Evolutionary conservation across 2,888 invertebrate species (phyloP).

Genomic region (Andrena chrysosceles): DNA sequence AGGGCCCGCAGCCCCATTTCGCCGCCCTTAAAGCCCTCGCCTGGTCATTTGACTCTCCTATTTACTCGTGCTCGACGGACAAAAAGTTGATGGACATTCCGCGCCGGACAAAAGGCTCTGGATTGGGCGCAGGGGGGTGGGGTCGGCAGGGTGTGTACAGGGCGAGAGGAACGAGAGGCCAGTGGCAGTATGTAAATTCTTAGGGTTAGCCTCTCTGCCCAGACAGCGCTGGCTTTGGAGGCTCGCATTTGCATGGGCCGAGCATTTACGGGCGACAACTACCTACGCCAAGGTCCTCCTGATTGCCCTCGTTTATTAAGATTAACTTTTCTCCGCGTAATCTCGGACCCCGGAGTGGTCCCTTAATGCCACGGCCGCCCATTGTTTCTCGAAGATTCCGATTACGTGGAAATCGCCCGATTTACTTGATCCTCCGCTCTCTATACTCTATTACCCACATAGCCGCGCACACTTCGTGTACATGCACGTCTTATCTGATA

Average conservation of each 20-base stretch:
- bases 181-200: conserved; percentile 83
- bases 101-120: conserved; percentile 82
- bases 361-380: conserved; percentile 28
- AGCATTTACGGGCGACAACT: conserved; percentile 81
- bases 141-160: conserved; percentile 26
- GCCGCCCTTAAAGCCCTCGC: conserved; percentile 81
- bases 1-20: conserved; percentile 78
- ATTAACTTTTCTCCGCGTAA: conserved; percentile 84
- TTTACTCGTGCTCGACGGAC: conserved; percentile 82
- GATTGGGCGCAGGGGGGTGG: conserved; percentile 67
- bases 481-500: conserved; percentile 1
- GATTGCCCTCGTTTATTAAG: conserved; percentile 85
- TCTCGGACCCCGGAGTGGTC: conserved; percentile 67
- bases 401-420: conserved; percentile 37
- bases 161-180: conserved; percentile 50
- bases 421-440: not conserved
- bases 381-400: conserved; percentile 55
- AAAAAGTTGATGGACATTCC: conserved; percentile 85
- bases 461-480: not conserved
- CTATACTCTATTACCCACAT: no score
- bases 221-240: conserved; percentile 68
- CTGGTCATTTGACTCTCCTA: conserved; percentile 85
- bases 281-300: conserved; percentile 63
- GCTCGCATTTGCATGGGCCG: conserved; percentile 82
- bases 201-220: conserved; percentile 66